These are phyloP conservation scores for Ctena decussata DNA, from an alignment of 2,888 invertebrate species.

Conservation along the genomic window DNA sequence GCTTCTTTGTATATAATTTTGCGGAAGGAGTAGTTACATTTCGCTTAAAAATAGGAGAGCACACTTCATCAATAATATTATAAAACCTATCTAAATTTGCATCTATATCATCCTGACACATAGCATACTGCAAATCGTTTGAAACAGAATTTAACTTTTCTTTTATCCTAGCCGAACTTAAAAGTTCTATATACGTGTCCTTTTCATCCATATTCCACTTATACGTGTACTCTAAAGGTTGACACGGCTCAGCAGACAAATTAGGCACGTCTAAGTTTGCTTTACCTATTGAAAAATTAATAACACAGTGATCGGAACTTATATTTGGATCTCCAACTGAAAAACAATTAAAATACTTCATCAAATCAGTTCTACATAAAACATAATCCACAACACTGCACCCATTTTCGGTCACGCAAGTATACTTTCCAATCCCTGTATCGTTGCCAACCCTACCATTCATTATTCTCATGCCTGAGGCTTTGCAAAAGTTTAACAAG, in stretches of 20 bases:
- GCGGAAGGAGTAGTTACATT: background rate
- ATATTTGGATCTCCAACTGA: slow-evolving; percentile 25
- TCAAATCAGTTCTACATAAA: slow-evolving; percentile 16
- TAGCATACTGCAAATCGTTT: background rate
- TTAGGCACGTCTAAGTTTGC: background rate
- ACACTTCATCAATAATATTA: background rate
- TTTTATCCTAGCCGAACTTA: background rate
- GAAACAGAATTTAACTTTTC: background rate
- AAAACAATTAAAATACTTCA: slow-evolving; percentile 3
- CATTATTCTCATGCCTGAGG: slow-evolving; percentile 26
- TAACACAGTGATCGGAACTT: slow-evolving; percentile 25
- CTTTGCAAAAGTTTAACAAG: slow-evolving; percentile 23
- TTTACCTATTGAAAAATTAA: slow-evolving; percentile 10
- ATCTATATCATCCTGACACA: background rate
- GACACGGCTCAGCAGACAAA: background rate
- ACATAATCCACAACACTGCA: slow-evolving; percentile 30
- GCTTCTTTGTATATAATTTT: background rate
- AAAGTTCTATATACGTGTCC: background rate
- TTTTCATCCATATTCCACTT: background rate
- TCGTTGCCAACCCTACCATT: slow-evolving; percentile 21
- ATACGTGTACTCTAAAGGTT: background rate
- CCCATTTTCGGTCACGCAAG: slow-evolving; percentile 14
- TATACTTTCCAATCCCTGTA: slow-evolving; percentile 20
- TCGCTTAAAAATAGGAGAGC: background rate
- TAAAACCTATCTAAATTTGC: background rate